Evolutionary conservation across 2,888 invertebrate genomes (phyloP).

Genomic region (Conops quadrifasciatus): DNA sequence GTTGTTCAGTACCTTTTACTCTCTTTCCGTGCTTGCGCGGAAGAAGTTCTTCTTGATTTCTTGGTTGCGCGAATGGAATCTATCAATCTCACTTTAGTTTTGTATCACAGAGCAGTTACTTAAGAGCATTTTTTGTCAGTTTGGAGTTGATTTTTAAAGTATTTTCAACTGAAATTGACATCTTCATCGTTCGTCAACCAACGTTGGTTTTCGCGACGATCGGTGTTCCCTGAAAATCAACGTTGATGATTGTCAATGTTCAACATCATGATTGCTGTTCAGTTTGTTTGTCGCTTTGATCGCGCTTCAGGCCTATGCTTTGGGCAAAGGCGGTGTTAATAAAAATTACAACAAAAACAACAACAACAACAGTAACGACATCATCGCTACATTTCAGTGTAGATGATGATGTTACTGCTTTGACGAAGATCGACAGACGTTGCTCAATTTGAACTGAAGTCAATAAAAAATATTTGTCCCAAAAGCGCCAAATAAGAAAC

Average conservation of each 20-base stretch:
- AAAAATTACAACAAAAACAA: constrained; percentile 38
- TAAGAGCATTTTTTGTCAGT: constrained; percentile 34
- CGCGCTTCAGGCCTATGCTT: not conserved
- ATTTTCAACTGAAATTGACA: constrained; percentile 47
- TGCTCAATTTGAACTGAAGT: constrained; percentile 41
- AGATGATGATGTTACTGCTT: not conserved
- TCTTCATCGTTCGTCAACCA: constrained; percentile 47
- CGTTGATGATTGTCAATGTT: constrained; percentile 8
- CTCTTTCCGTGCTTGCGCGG: not conserved
- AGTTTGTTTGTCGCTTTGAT: not conserved
- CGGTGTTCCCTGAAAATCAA: not conserved
- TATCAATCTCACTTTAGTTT: constrained; percentile 34
- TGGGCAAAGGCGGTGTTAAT: not conserved
- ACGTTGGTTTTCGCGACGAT: not conserved
- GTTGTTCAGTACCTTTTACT: not conserved
- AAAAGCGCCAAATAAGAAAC: not conserved
- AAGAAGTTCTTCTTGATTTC: constrained; percentile 1
- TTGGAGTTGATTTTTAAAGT: constrained; percentile 50
- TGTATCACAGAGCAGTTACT: constrained; percentile 26
- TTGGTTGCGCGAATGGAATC: constrained; percentile 13
- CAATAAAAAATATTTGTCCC: constrained; percentile 43
- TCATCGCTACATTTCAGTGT: constrained; percentile 35
- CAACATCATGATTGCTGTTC: not conserved
- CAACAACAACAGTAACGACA: constrained; percentile 43
- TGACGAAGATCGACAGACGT: constrained; percentile 21